These are phyloP conservation scores for Calidris pugnax DNA, from an alignment of 2,113 vertebrate genomes.

Conservation along the genomic window DNA sequence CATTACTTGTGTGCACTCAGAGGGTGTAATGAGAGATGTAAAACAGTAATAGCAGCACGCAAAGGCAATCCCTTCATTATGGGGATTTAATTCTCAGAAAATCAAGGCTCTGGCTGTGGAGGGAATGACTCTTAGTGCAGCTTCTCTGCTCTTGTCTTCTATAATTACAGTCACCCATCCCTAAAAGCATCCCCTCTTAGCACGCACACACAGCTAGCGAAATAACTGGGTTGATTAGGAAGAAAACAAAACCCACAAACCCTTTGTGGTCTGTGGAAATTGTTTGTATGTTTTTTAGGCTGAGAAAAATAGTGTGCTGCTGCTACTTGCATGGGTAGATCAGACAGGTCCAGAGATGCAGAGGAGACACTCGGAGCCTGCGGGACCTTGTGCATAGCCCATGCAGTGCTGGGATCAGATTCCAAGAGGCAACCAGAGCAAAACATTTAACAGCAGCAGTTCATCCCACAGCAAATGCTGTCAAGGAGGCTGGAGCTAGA, in stretches of 20 bases:
- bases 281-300: background rate
- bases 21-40: background rate
- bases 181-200: constrained; percentile 35
- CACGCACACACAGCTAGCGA: background rate
- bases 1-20: background rate
- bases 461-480: background rate
- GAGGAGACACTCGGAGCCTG: background rate
- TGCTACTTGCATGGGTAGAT: background rate
- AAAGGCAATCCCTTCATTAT: constrained; percentile 6
- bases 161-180: constrained; percentile 45
- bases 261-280: background rate
- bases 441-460: background rate
- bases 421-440: background rate
- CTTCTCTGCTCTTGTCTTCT: constrained; percentile 44
- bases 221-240: background rate
- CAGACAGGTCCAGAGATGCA: background rate
- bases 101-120: constrained; percentile 28
- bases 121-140: constrained; percentile 9
- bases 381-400: background rate
- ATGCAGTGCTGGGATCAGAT: background rate
- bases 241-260: background rate
- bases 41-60: background rate
- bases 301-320: background rate
- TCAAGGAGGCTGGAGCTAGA: background rate
- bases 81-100: constrained; percentile 36